These are phyloP conservation scores for Dipodomys ordii DNA, from an alignment of 2,113 vertebrate genomes.

Conservation along the genomic window DNA sequence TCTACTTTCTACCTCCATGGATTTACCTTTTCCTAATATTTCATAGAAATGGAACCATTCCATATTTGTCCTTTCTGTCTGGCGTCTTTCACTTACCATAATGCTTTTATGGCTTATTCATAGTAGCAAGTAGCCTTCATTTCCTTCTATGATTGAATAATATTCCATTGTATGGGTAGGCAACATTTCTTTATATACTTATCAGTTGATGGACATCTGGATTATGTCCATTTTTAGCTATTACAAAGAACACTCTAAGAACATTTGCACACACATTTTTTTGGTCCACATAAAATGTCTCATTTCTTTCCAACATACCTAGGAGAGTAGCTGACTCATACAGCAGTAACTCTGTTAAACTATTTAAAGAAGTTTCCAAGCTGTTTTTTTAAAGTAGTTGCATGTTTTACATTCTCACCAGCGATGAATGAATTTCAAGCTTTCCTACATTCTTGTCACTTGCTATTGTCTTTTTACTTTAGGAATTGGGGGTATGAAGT, in stretches of 20 bases:
- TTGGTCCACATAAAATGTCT: neutral
- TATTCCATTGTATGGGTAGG: neutral
- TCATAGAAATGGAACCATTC: neutral
- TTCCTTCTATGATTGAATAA: neutral
- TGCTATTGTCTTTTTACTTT: neutral
- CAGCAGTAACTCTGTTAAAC: neutral
- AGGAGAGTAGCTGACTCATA: neutral
- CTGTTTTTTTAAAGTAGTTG: neutral
- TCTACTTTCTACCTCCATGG: neutral
- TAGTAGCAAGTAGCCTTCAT: neutral
- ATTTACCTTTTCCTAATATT: neutral
- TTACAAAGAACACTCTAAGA: neutral
- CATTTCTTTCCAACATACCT: neutral
- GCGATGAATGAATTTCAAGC: neutral
- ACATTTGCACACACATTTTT: neutral
- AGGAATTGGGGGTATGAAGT: neutral
- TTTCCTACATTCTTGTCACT: neutral
- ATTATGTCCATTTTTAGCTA: neutral
- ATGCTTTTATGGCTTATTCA: neutral
- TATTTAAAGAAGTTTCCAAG: neutral
- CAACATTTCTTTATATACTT: neutral
- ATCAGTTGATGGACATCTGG: neutral
- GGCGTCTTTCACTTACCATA: neutral
- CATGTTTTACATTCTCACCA: neutral
- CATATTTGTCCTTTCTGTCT: neutral